phyloP scores from a whole-genome alignment of 1,140 invertebrate species.

The Sarcophaga peregrina region DNA sequence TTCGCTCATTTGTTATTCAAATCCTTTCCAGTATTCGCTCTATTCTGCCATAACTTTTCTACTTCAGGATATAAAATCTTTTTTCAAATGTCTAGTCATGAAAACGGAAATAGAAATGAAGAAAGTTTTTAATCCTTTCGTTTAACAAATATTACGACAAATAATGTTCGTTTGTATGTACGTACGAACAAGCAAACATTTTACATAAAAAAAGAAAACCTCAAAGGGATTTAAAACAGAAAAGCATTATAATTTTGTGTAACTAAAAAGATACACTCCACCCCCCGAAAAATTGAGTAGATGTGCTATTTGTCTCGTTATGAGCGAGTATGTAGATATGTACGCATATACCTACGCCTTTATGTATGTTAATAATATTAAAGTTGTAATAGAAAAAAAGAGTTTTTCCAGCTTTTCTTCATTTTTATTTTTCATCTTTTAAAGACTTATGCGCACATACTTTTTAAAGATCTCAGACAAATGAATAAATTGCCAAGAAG shows the following conservation, averaged over 20 bases:
- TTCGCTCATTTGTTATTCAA: conserved; percentile 13
- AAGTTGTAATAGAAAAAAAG: background rate
- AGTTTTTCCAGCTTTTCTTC: too few relatives aligned
- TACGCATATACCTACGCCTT: too few relatives aligned
- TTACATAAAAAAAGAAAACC: background rate
- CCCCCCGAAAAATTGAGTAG: too few relatives aligned
- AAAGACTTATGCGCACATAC: too few relatives aligned
- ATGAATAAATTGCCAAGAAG: too few relatives aligned
- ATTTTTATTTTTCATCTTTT: too few relatives aligned
- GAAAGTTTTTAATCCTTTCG: background rate
- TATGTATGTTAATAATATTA: conserved; percentile 3
- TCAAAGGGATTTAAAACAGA: background rate
- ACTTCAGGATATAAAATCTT: background rate
- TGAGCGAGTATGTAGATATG: too few relatives aligned
- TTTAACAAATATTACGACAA: background rate
- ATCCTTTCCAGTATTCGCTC: background rate
- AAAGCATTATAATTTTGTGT: background rate
- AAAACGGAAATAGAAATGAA: background rate
- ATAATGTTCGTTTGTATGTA: background rate
- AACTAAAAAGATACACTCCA: background rate
- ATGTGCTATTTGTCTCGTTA: too few relatives aligned
- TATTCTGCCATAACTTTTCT: background rate
- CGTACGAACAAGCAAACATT: background rate
- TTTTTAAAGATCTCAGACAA: too few relatives aligned
- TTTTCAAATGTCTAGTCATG: conserved; percentile 10